Evolutionary conservation across 2,797 vertebrate species (phyloP).

Genomic region (Triplophysa bombifrons): DNA sequence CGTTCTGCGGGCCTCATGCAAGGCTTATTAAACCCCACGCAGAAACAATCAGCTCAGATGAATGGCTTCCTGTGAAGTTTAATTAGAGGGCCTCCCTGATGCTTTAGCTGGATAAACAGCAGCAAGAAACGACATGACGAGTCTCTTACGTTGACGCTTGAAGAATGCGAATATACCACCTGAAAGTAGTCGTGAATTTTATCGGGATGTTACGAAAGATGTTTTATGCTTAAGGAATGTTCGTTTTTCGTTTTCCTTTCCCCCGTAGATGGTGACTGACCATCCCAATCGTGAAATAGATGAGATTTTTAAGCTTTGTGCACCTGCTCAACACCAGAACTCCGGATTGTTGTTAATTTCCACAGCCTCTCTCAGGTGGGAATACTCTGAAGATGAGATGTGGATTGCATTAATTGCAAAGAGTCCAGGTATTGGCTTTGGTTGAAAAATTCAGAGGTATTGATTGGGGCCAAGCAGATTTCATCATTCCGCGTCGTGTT

Average conservation of each 20-base stretch:
- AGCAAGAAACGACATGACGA: conserved; percentile 50
- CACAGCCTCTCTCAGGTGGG: conserved; percentile 29
- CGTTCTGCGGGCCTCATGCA: conserved; percentile 51
- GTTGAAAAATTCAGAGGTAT: conserved; percentile 48
- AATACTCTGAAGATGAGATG: conserved; percentile 39
- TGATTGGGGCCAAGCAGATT: conserved; percentile 38
- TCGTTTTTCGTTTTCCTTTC: not conserved
- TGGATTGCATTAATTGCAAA: conserved; percentile 44
- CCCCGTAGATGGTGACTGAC: conserved; percentile 6
- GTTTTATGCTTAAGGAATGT: not conserved
- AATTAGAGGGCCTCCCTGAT: conserved; percentile 62
- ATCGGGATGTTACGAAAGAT: not conserved
- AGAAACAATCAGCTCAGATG: conserved; percentile 62
- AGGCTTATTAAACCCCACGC: conserved; percentile 62
- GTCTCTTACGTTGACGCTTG: conserved; percentile 44
- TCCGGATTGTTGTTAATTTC: conserved; percentile 42
- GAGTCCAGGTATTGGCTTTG: conserved; percentile 18
- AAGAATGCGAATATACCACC: conserved; percentile 30
- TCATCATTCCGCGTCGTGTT: conserved; percentile 31
- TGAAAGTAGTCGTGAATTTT: not conserved
- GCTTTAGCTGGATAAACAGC: conserved; percentile 58
- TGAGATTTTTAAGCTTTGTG: conserved; percentile 33
- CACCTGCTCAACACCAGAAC: conserved; percentile 22
- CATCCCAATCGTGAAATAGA: conserved; percentile 33
- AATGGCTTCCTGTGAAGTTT: conserved; percentile 64